A percentile compares a stretch with the other conserved stretches of the same genome.
phyloP scores from a whole-genome alignment of 2,113 vertebrate genomes.

The Syngnathus floridae region DNA sequence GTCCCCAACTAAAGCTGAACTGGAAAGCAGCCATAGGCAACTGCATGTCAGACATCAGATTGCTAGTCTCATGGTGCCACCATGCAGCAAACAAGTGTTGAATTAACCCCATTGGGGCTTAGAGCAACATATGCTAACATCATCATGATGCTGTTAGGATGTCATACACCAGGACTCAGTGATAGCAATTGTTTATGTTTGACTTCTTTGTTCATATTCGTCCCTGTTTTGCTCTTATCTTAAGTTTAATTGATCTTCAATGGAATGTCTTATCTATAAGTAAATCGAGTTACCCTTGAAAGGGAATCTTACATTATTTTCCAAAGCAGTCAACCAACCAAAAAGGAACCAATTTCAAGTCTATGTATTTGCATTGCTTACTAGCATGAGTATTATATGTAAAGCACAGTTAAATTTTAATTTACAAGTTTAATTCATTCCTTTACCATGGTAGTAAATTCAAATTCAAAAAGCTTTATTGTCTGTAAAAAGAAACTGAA shows the following conservation, averaged over 20 bases:
- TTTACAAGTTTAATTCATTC: too few relatives aligned
- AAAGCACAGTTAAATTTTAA: too few relatives aligned
- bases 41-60: constrained; percentile 66
- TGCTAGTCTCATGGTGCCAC: constrained; percentile 59
- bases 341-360: not conserved
- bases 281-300: not conserved
- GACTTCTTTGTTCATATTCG: not conserved
- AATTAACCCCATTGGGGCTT: constrained; percentile 57
- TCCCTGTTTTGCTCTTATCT: not conserved
- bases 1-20: constrained; percentile 54
- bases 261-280: not conserved
- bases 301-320: not conserved
- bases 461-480: too few relatives aligned
- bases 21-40: constrained; percentile 73
- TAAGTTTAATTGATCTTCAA: not conserved
- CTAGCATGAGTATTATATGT: not conserved
- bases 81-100: constrained; percentile 60
- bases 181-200: not conserved
- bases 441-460: too few relatives aligned
- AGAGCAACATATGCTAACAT: constrained; percentile 51
- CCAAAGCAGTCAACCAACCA: not conserved
- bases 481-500: too few relatives aligned
- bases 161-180: constrained; percentile 30
- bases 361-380: not conserved
- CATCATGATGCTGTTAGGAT: constrained; percentile 31